Base-by-base conservation (phyloP, 1,140 invertebrate species). In the Phenacoccus solenopsis region DNA sequence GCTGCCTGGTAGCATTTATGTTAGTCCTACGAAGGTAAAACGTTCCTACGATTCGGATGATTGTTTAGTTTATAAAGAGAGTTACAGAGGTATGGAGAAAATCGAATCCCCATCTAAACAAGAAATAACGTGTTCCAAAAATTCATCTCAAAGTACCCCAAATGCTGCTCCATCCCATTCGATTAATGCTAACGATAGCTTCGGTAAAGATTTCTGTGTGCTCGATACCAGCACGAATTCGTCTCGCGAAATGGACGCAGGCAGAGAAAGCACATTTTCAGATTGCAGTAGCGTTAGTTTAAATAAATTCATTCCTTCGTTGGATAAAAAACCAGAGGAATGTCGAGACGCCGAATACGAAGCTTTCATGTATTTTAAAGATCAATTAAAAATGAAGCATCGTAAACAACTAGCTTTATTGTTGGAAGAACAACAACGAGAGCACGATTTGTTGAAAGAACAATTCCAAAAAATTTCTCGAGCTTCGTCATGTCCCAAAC, bases 281-380 rank as follows among this genome's bases (percentile, higher is more conserved):
- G 59, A 64, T 10, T 64, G 59, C 21, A 64, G 59, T 22, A 64
- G 59, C 59, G 59, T 64, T 24, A 64, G 59, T 16, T 27, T 64
- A 25, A 24, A 16, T 10, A 64, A 64, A 64, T 64, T 64, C 16
- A 24, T 64, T 4, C 38, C 38, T 2, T 22, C 59, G 21, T 2
- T 24, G 21, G 59, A 64, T 27, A 64, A 25, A 64, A 25, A 25
- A 24, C 20, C 38, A n/a, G 12, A 4, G 1, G 59, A 64, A 16
- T 24, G 59, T 20, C 4, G 21, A 7, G 59, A 64, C 22, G 59
- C 59, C 9, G 59, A 64, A 27, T 20, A 64, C 10, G 59, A 25
- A 25, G 59, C 59, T 22, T 64, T 64, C 25, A 9, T 16, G 20
- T 64, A 64, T 16, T 25, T 64, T 9, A 10, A 27, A 64, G 59